A percentile compares a stretch with the other conserved stretches of the same genome.
These are phyloP conservation scores for Fundulus diaphanus DNA, from an alignment of 2,797 vertebrate species.

Conservation along the genomic window DNA sequence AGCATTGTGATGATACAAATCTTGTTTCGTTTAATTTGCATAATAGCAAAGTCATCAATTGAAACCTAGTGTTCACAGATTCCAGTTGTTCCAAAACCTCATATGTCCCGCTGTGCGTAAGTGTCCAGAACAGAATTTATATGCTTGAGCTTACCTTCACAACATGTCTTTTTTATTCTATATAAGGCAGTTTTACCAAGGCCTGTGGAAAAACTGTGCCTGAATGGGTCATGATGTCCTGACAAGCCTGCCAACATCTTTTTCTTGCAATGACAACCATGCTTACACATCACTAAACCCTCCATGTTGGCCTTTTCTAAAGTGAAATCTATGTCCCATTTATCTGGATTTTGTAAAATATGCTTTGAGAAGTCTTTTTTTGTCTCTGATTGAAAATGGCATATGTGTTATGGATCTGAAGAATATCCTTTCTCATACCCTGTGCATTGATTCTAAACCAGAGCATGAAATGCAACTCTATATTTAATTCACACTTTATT, in stretches of 20 bases:
- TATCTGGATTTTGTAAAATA: conserved; percentile 10
- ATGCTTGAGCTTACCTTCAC: conserved; percentile 37
- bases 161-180: conserved; percentile 62
- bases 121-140: conserved; percentile 24
- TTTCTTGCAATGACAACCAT: conserved; percentile 37
- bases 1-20: neutral
- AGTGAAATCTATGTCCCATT: conserved; percentile 26
- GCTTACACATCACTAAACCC: conserved; percentile 29
- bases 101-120: conserved; percentile 11
- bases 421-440: conserved; percentile 13
- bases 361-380: conserved; percentile 1
- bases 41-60: conserved; percentile 19
- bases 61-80: conserved; percentile 16
- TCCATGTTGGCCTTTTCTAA: conserved; percentile 27
- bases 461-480: conserved; percentile 4
- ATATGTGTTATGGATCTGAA: conserved; percentile 1
- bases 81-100: neutral
- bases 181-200: conserved; percentile 44
- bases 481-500: conserved; percentile 14
- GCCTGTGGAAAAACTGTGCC: conserved; percentile 46
- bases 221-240: conserved; percentile 44
- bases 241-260: conserved; percentile 58
- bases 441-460: conserved; percentile 8
- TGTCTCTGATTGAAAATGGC: conserved; percentile 6
- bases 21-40: neutral